These are phyloP conservation scores for Chalcosyrphus nemorum DNA, from an alignment of 2,888 invertebrate genomes.

Conservation along the genomic window DNA sequence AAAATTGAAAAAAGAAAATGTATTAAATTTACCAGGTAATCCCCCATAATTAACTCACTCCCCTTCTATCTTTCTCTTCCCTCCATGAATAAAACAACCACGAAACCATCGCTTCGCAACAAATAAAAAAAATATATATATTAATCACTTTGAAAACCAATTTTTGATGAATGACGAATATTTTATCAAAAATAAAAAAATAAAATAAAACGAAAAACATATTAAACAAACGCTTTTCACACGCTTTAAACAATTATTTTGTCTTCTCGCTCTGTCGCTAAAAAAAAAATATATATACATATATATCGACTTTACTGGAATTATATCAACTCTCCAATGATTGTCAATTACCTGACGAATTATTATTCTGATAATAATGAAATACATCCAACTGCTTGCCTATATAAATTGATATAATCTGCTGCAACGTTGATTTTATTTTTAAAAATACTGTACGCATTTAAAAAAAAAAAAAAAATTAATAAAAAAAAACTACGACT, in stretches of 20 bases:
- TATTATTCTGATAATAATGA: conserved; percentile 6
- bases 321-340: conserved; percentile 41
- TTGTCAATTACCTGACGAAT: conserved; percentile 35
- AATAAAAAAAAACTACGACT: conserved; percentile 11
- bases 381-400: conserved; percentile 13
- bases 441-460: neutral
- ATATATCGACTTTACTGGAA: conserved; percentile 18
- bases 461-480: neutral
- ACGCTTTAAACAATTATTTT: conserved; percentile 38
- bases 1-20: conserved; percentile 41
- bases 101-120: conserved; percentile 38
- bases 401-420: conserved; percentile 32
- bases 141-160: conserved; percentile 32
- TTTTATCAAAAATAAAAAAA: neutral
- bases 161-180: conserved; percentile 33
- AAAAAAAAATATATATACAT: neutral
- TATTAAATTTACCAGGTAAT: conserved; percentile 64
- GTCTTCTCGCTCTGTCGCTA: neutral
- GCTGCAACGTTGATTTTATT: conserved; percentile 25
- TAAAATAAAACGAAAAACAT: neutral
- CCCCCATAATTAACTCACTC: conserved; percentile 62
- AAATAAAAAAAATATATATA: conserved; percentile 21
- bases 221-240: conserved; percentile 37
- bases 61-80: conserved; percentile 58
- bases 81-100: conserved; percentile 34